A percentile compares a stretch with the other conserved stretches of the same genome.
phyloP scores from a whole-genome alignment of 2,888 invertebrate species.

The Patella caerulea region DNA sequence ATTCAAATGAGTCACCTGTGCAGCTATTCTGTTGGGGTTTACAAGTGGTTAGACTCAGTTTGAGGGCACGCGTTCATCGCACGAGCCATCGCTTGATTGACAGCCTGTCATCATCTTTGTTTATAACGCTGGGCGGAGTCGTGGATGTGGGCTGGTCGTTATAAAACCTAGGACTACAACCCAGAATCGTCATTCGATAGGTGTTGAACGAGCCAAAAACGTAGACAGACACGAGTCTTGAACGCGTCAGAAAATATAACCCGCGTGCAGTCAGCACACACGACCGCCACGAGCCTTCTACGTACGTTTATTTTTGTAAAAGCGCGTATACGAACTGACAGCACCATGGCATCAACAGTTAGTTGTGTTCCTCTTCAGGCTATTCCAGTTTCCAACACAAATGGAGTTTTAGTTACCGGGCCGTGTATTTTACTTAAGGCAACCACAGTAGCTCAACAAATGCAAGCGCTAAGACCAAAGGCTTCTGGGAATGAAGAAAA shows the following conservation, averaged over 20 bases:
- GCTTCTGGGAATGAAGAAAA: slow-evolving; percentile 35
- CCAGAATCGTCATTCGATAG: neutral
- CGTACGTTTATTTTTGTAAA: slow-evolving; percentile 1
- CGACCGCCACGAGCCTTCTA: neutral
- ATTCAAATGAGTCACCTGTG: no score
- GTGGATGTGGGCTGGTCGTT: neutral
- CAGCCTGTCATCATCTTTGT: neutral
- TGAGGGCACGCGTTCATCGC: neutral
- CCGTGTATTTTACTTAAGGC: slow-evolving; percentile 58
- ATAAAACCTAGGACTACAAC: neutral
- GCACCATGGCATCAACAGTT: neutral
- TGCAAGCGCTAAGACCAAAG: slow-evolving; percentile 50
- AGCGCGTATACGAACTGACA: neutral
- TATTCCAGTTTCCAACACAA: neutral
- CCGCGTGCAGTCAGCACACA: neutral
- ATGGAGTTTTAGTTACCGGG: slow-evolving; percentile 46
- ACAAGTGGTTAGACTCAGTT: neutral
- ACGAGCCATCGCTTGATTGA: neutral
- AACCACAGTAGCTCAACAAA: slow-evolving; percentile 61
- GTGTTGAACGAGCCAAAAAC: neutral
- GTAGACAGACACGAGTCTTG: neutral
- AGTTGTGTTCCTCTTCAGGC: slow-evolving; percentile 6
- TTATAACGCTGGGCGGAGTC: slow-evolving; percentile 10
- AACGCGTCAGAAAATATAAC: slow-evolving; percentile 1
- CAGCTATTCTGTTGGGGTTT: neutral